Evolutionary conservation across 2,888 invertebrate species (phyloP), one percentile per base, ranked within the genome.

Genomic region (Sylvicola cinctus): DNA sequence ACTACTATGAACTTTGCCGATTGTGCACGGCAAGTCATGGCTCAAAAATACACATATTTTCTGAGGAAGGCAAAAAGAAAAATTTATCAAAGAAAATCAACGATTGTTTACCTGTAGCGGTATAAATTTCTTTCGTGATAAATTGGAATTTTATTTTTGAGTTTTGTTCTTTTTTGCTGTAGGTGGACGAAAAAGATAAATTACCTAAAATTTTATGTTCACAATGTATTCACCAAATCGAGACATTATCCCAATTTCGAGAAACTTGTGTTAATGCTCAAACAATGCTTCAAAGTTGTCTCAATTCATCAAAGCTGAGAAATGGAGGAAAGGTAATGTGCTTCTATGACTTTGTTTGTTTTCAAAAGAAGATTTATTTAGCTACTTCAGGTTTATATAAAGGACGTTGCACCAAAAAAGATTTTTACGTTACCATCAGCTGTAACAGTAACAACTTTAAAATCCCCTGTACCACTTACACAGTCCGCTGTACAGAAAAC

Each of bases 1-100:
- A 71, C 54, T 75, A 70, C 51, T 72, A 70, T 50, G 75, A 75
- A 55, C 55, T 75, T 45, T 75, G 75, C 49, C 65, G 74, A 44
- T 56, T 75, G 40, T 75, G 74, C 51, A 72, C 72, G 14, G 68
- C 67, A 41, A 72, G 68, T 46, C 68, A 70, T 46, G 67, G 68
- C 38, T 65, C 63, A 42, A 73, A 70, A 53, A 65, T 70, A 42
- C 66, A 74, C 49, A 70, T 75, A 44, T 75, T 70, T 47, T 68
- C 70, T 28, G 63, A 67, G 38, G 72, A 74, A 46, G 72, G 73
- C 20, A 65, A 66, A 39, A 65, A 66, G 45, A 65, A 69, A 46
- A 68, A 72, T 45, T 57, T 75, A 14, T 65, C 66, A 46, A 62
- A 61, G 37, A 75, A 74, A 59, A 72, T 75, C 40, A 63, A 67